phyloP scores from a whole-genome alignment of 2,888 invertebrate species.

The Anodontia alba region DNA sequence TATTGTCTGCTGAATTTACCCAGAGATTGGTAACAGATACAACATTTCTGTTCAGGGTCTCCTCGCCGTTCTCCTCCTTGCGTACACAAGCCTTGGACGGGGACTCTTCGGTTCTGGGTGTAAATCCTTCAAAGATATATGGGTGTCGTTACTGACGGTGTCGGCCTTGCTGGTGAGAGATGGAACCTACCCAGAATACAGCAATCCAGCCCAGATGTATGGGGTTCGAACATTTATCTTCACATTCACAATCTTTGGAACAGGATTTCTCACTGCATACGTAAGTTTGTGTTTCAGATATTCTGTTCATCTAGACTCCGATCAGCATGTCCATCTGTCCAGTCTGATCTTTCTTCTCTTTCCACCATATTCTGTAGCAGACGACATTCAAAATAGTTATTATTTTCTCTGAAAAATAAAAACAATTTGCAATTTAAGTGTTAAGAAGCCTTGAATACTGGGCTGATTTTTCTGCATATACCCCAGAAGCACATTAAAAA shows the following conservation, averaged over 20 bases:
- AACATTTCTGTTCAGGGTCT: conserved; percentile 70
- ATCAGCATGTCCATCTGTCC: background rate
- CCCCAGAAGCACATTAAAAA: no score
- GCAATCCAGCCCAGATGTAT: conserved; percentile 5
- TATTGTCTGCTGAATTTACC: no score
- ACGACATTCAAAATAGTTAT: no score
- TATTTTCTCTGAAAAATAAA: no score
- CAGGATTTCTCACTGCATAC: conserved; percentile 79
- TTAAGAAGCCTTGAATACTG: no score
- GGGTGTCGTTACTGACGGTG: conserved; percentile 73
- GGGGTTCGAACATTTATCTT: conserved; percentile 63
- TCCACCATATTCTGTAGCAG: no score
- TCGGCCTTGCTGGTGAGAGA: conserved; percentile 71
- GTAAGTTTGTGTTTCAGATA: conserved; percentile 72
- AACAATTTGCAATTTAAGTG: no score
- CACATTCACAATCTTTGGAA: conserved; percentile 73
- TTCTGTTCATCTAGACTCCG: background rate
- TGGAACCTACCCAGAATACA: conserved; percentile 50
- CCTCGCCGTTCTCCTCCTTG: conserved; percentile 73
- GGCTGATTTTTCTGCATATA: no score
- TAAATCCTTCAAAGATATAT: conserved; percentile 72
- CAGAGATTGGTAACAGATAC: no score
- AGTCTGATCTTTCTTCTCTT: no score
- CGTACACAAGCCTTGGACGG: conserved; percentile 79
- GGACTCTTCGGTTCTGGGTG: conserved; percentile 76